Conservation (phyloP, 2,113 vertebrate genomes). For the Lepus timidus region DNA sequence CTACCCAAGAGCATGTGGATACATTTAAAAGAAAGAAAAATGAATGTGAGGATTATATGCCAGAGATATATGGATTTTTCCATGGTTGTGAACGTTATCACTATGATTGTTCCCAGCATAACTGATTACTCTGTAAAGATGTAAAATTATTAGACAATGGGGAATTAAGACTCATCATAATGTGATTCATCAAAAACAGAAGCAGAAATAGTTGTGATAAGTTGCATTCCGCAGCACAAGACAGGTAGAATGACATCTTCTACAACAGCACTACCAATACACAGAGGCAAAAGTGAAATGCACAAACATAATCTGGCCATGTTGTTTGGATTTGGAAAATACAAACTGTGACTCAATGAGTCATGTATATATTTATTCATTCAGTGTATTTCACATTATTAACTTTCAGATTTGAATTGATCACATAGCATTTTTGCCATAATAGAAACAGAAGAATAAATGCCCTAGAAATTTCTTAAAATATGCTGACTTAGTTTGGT, state of each 20-base stretch:
- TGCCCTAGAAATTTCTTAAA: background rate
- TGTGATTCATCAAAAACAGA: background rate
- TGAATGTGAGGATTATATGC: background rate
- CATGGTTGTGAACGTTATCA: background rate
- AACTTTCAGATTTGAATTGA: constrained; percentile 2
- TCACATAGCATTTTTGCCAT: background rate
- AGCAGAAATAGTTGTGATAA: background rate
- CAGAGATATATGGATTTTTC: background rate
- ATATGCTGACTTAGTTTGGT: background rate
- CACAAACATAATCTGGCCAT: background rate
- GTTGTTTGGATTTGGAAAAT: background rate
- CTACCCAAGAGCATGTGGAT: background rate
- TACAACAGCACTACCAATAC: background rate
- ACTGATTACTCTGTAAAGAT: background rate
- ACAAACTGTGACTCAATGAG: background rate
- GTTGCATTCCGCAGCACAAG: background rate
- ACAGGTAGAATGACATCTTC: background rate
- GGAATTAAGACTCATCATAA: background rate
- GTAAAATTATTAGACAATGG: background rate
- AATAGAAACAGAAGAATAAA: background rate
- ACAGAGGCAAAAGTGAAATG: background rate
- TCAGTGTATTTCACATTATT: background rate
- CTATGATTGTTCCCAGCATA: background rate
- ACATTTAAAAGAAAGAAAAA: background rate
- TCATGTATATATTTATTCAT: background rate